Percentiles rank a stretch among this genome's conserved stretches.
phyloP scores from a whole-genome alignment of 2,888 invertebrate genomes.

The Portevinia maculata region DNA sequence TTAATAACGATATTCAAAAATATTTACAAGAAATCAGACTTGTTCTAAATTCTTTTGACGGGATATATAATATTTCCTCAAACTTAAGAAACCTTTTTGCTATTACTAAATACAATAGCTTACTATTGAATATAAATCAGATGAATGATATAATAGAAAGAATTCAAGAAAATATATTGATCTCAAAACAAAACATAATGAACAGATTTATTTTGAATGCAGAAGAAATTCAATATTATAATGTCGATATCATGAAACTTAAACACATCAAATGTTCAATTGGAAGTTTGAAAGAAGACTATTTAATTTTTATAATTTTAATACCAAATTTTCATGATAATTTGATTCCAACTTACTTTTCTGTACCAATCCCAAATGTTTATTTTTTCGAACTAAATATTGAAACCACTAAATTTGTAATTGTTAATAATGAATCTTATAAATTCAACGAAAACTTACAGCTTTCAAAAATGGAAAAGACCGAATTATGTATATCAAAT shows the following conservation, averaged over 20 bases:
- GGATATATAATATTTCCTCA: not conserved
- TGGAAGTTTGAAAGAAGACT: conserved; percentile 32
- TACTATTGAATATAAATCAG: not conserved
- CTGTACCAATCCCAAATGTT: conserved; percentile 41
- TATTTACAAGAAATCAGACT: conserved; percentile 48
- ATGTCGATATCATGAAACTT: too few species aligned
- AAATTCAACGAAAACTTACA: not conserved
- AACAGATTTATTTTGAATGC: conserved; percentile 47
- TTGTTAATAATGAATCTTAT: conserved; percentile 15
- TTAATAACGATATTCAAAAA: conserved; percentile 38
- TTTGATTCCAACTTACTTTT: not conserved
- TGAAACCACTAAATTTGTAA: conserved; percentile 4
- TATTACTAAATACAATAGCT: conserved; percentile 38
- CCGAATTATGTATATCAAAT: conserved; percentile 8
- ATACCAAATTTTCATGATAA: not conserved
- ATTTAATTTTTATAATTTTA: conserved; percentile 19
- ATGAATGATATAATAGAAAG: not conserved
- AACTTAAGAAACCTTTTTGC: not conserved
- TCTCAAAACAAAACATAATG: conserved; percentile 39
- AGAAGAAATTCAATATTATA: too few species aligned
- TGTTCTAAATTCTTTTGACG: conserved; percentile 32
- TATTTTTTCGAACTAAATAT: conserved; percentile 7
- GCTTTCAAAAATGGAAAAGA: conserved; percentile 22
- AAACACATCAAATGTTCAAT: conserved; percentile 22
- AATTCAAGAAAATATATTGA: conserved; percentile 15